Evolutionary conservation across 2,113 vertebrate genomes (phyloP), one percentile per base, ranked within the genome.

Genomic region (Psittacus erithacus): DNA sequence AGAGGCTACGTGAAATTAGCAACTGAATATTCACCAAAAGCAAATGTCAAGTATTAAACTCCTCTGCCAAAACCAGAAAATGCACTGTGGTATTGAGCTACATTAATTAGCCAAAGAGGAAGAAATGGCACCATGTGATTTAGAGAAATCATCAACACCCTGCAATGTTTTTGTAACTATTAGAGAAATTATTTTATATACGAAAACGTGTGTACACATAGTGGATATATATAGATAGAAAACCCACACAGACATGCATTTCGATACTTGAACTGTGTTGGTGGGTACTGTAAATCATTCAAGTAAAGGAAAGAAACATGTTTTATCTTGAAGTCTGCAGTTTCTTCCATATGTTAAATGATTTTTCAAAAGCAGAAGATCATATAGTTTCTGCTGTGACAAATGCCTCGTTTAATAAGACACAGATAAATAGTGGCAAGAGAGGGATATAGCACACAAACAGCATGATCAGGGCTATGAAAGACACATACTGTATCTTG

Each of bases 381-480:
- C 10, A 82, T 78, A 68, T 2, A 46, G 33, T 76, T 90, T 86
- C 62, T 96, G 71, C 50, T 63, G 27, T 65, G n/a, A 65, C 69
- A 92, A 96, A 84, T 47, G 19, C 7, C 11, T 39, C 31, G 17
- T 84, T 91, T 89, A 96, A 86, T 90, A 92, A 90, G 80, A 71
- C 79, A 47, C 17, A 86, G 76, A 82, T 79, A 93, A 88, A 93
- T 55, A 59, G 39, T 24, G 52, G 18, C 7, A 19, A 74, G 60
- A 74, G 38, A 68, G 73, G 9, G 39, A 74, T 57, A 16, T 6
- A 68, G 35, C 69, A 65, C 38, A 82, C 44, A 74, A 83, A 78
- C 39, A 84, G 59, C 52, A 38, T 55, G 68, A 92, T 75, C 39
- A 23, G 50, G 50, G 33, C 57, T 92, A 84, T 68, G 92, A 88